Percentiles rank a stretch among this genome's conserved stretches.
Evolutionary conservation across 2,888 invertebrate genomes (phyloP).

Genomic region (Melieria picta): DNA sequence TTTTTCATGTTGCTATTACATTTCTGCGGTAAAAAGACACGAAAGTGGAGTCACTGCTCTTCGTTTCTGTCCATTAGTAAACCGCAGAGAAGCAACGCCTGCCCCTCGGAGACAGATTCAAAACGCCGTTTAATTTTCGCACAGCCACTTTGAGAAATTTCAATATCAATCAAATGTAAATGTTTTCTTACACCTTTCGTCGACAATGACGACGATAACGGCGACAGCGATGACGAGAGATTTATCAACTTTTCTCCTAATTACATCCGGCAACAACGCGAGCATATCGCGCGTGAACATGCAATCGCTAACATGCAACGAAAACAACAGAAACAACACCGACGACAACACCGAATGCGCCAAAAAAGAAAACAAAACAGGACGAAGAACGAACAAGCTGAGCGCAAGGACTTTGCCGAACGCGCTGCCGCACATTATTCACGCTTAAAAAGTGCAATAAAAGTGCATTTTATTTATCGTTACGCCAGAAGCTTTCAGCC

Average conservation of each 20-base stretch:
- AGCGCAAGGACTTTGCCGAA: slow-evolving; percentile 1
- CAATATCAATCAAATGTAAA: slow-evolving; percentile 17
- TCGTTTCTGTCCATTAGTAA: no score
- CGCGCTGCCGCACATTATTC: slow-evolving; percentile 24
- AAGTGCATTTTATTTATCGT: slow-evolving; percentile 35
- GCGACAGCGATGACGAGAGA: slow-evolving; percentile 16
- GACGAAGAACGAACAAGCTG: neutral
- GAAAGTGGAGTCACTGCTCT: no score
- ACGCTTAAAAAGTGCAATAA: slow-evolving; percentile 32
- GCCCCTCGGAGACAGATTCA: no score
- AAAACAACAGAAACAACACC: slow-evolving; percentile 11
- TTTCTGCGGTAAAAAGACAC: no score
- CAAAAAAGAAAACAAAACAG: slow-evolving; percentile 1
- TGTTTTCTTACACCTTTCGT: neutral
- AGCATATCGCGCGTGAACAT: slow-evolving; percentile 4
- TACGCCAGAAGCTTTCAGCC: slow-evolving; percentile 17
- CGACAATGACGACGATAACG: neutral
- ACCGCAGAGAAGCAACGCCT: no score
- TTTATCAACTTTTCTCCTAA: slow-evolving; percentile 43
- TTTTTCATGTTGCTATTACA: no score
- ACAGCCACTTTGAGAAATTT: slow-evolving; percentile 7
- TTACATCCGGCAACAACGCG: slow-evolving; percentile 42
- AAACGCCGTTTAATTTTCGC: no score
- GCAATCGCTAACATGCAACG: slow-evolving; percentile 1
- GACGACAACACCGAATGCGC: neutral